Evolutionary conservation across 2,113 vertebrate genomes (phyloP), one percentile per base, ranked within the genome.

Genomic region (Spheniscus mendiculus): DNA sequence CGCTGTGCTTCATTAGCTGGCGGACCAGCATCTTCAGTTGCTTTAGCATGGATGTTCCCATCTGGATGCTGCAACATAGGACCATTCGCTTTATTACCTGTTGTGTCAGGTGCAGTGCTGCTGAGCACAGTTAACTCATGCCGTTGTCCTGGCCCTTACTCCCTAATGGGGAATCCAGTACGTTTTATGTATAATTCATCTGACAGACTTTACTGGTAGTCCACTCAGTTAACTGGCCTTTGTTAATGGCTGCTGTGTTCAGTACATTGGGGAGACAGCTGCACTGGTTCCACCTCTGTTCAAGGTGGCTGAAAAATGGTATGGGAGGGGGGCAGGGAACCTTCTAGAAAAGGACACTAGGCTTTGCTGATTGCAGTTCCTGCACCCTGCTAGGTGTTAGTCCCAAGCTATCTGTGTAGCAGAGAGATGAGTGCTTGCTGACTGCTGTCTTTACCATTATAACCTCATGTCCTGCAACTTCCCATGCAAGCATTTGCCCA

Each of bases 401-500:
- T 97, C 80, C 50, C 73, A 50, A 90, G 78, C 58, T 94, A 1
- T 45, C 34, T 72, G 63, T 90, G 59, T 61, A 93, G 88, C 94
- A 79, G 12, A 74, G 82, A 73, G 65, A 12, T 27, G 90, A 81
- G 67, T 83, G 92, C 79, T 86, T 95, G 59, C 90, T 78, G 55
- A 34, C 82, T 93, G 89, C 83, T 83, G 30, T 58, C 47, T 85
- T 91, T 96, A 78, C 72, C 50, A 5, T 77, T 82, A 71, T 79
- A 87, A 81, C 76, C 78, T 95, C 12, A 38, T 59, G 89, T 90
- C 79, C 87, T 96, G 58, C 87, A 86, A 11, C 90, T 89, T 96
- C 74, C 88, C 9, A 0, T 67, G 32, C 22, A 26, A 86, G 23
- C 2, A 0, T 67, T 96, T 87, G 90, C 79, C 77, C 83, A 73